Evolutionary conservation across 2,797 vertebrate species (phyloP), one percentile per base, ranked within the genome.

Genomic region (Sebastes kiyomatsui): DNA sequence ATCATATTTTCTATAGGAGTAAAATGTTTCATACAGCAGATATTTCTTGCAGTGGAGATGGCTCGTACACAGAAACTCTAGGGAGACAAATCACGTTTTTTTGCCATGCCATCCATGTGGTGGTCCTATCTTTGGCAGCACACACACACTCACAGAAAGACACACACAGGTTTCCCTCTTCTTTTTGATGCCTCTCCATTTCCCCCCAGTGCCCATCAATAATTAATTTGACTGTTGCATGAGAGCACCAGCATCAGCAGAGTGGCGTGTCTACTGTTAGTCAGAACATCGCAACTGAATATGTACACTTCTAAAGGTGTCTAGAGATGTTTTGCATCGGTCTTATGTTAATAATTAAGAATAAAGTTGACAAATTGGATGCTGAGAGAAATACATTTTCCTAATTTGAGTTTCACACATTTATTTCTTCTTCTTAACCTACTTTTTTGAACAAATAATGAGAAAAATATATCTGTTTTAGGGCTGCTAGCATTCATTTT

Each of bases 131-230:
- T 67, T 59, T 72, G 49, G 49, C 18, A 20, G 18, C 54, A 33
- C 72, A 55, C 28, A 64, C n/a, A 54, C 67, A 60, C 8, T 20
- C 72, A 72, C 59, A 42, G 49, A 52, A 10, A 46, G 18, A 49
- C 46, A 49, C 49, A 54, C 35, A 55, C 27, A 52, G 22, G 8
- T 14, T 65, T 33, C 79, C 30, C 71, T 75, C 56, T 54, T 65
- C 60, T 49, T 68, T 76, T 68, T 64, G 83, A 86, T 71, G 81
- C 62, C 10, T 77, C 83, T 81, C 77, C 28, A n/a, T 69, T 73
- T 72, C 33, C 61, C 74, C 75, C 38, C 1, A 49, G 6, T 9
- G 33, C 69, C 82, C 71, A 85, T 90, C 23, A 90, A 93, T 88
- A 78, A 87, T 91, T 70, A n/a, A 91, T 56, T 1, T 2, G 5